A percentile compares a stretch with the other conserved stretches of the same genome.
phyloP scores from a whole-genome alignment of 2,113 vertebrate genomes.

The Oreochromis tanganicae region DNA sequence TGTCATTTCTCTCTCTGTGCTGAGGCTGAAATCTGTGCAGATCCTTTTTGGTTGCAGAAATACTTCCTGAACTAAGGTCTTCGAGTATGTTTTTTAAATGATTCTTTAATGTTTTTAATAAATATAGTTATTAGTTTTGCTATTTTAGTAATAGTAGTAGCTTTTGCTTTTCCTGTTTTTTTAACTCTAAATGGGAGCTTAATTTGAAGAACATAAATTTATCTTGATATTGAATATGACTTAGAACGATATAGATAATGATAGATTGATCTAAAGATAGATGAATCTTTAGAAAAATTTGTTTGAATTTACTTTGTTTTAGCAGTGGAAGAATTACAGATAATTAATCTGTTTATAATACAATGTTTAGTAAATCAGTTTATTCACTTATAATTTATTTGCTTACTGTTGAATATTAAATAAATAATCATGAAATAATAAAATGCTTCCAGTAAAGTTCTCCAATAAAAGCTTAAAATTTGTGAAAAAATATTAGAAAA shows the following conservation, averaged over 20 bases:
- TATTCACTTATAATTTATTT: background rate
- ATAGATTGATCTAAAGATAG: background rate
- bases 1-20: background rate
- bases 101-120: background rate
- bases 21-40: background rate
- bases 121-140: background rate
- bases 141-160: background rate
- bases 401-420: background rate
- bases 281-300: background rate
- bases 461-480: background rate
- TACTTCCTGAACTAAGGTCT: background rate
- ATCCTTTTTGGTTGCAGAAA: slow-evolving; percentile 19
- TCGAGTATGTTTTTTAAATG: background rate
- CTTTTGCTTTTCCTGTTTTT: background rate
- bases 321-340: background rate
- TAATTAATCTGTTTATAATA: background rate
- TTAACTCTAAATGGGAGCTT: background rate
- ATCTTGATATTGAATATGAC: background rate
- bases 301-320: background rate
- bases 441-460: background rate
- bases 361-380: background rate
- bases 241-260: background rate
- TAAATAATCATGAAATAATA: background rate
- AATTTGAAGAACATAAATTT: background rate
- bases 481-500: background rate